Percentiles rank a stretch among this genome's conserved stretches.
These are phyloP conservation scores for Alloscopus bannaensis DNA, from an alignment of 2,888 invertebrate genomes.

Conservation along the genomic window DNA sequence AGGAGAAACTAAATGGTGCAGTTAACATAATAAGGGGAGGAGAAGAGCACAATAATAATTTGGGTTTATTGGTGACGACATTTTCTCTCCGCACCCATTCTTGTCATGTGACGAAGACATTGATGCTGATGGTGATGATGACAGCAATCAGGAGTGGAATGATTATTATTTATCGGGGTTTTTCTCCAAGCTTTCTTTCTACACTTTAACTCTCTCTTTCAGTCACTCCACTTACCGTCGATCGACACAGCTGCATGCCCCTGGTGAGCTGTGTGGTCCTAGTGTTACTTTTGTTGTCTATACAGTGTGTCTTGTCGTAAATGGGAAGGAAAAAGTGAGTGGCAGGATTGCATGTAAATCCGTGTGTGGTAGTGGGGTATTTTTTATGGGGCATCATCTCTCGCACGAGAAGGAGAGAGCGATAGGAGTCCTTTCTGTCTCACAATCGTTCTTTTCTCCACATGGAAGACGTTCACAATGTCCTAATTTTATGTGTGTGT, in stretches of 20 bases:
- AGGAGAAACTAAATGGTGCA: too few species aligned
- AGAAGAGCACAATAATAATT: too few species aligned
- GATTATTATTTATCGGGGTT: slow-evolving; percentile 6
- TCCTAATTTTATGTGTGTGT: slow-evolving; percentile 47
- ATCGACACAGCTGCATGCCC: background rate
- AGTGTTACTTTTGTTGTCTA: too few species aligned
- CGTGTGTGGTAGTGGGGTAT: background rate
- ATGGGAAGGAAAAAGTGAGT: background rate
- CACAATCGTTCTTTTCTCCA: slow-evolving; percentile 13
- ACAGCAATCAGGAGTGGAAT: slow-evolving; percentile 14
- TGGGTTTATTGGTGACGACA: background rate
- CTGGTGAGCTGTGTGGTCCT: too few species aligned
- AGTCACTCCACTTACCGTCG: background rate
- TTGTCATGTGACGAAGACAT: slow-evolving; percentile 13
- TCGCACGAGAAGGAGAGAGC: slow-evolving; percentile 18
- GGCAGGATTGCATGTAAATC: background rate
- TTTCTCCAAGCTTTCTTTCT: too few species aligned
- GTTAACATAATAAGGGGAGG: too few species aligned
- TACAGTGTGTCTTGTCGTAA: background rate
- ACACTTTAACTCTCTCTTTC: too few species aligned
- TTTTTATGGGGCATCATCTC: slow-evolving; percentile 30
- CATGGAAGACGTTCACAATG: slow-evolving; percentile 6
- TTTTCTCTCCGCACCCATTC: too few species aligned
- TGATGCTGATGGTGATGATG: slow-evolving; percentile 17
- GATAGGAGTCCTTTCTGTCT: slow-evolving; percentile 10